Percentiles rank a stretch among this genome's conserved stretches.
Conservation (phyloP, 2,888 invertebrate species). For the Trachelus troglodyta region DNA sequence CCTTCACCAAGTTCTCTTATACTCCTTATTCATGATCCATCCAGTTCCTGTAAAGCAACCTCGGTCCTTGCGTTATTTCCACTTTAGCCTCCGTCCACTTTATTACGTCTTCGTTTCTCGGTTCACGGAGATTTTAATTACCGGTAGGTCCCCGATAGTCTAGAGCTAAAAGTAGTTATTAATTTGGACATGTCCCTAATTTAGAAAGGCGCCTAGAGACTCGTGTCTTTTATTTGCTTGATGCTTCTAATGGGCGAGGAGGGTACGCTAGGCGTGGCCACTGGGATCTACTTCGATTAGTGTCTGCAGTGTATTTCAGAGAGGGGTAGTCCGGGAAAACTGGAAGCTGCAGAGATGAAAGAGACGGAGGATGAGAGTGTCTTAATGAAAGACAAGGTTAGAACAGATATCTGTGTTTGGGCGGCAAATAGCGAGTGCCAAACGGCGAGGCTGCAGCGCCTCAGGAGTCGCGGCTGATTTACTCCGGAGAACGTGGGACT, state of each 20-base stretch:
- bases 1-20: background rate
- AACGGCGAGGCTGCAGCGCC: background rate
- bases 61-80: slow-evolving; percentile 6
- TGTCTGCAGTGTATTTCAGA: background rate
- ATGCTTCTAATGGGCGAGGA: background rate
- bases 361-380: background rate
- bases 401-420: background rate
- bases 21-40: background rate
- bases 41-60: slow-evolving; percentile 32
- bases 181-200: slow-evolving; percentile 33
- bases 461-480: slow-evolving; percentile 52
- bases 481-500: slow-evolving; percentile 51
- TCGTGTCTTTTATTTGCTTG: background rate
- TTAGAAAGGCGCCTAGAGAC: slow-evolving; percentile 28
- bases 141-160: slow-evolving; percentile 6
- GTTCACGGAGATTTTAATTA: background rate
- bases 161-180: slow-evolving; percentile 31
- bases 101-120: background rate
- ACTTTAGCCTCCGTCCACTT: slow-evolving; percentile 38
- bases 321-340: background rate
- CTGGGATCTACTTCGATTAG: background rate
- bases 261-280: background rate
- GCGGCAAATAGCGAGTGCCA: background rate
- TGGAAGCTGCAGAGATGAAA: background rate
- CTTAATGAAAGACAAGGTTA: background rate